phyloP scores from a whole-genome alignment of 2,888 invertebrate species.

The Phalangium opilio region DNA sequence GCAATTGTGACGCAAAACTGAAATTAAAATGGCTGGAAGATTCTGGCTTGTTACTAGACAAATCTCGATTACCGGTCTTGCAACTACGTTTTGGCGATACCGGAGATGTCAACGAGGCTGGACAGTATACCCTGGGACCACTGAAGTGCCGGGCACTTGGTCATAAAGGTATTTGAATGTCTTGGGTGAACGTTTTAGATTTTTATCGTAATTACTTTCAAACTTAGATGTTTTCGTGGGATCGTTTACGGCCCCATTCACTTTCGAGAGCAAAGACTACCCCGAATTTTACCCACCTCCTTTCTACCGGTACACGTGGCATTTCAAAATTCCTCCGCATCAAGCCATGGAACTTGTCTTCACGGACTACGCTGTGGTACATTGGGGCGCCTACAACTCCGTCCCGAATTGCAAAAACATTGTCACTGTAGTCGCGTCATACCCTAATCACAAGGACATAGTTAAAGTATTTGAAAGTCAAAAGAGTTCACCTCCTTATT shows the following conservation, averaged over 20 bases:
- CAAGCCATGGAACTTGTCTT: conserved; percentile 22
- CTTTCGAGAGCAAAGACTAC: conserved; percentile 20
- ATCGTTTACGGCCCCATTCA: conserved; percentile 19
- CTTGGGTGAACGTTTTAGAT: no score
- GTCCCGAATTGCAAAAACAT: conserved; percentile 21
- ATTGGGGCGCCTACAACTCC: conserved; percentile 22
- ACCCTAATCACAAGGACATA: conserved; percentile 7
- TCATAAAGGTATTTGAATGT: conserved; percentile 19
- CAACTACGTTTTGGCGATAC: conserved; percentile 24
- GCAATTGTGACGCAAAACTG: conserved; percentile 23
- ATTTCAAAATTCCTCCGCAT: conserved; percentile 18
- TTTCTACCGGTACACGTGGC: conserved; percentile 22
- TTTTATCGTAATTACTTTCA: no score
- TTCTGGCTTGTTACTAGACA: conserved; percentile 22
- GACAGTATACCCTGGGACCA: conserved; percentile 22
- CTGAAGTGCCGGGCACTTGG: conserved; percentile 18
- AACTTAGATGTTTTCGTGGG: conserved; percentile 17
- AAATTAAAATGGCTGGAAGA: conserved; percentile 22
- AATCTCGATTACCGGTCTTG: conserved; percentile 20
- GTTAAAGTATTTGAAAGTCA: conserved; percentile 16
- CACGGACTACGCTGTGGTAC: conserved; percentile 23
- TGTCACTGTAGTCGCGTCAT: conserved; percentile 15
- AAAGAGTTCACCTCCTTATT: conserved; percentile 22
- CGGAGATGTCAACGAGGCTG: conserved; percentile 22
- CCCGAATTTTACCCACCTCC: conserved; percentile 21